A percentile compares a stretch with the other conserved stretches of the same genome.
Conservation (phyloP, 2,797 vertebrate genomes). For the Mionectes olivaceus region DNA sequence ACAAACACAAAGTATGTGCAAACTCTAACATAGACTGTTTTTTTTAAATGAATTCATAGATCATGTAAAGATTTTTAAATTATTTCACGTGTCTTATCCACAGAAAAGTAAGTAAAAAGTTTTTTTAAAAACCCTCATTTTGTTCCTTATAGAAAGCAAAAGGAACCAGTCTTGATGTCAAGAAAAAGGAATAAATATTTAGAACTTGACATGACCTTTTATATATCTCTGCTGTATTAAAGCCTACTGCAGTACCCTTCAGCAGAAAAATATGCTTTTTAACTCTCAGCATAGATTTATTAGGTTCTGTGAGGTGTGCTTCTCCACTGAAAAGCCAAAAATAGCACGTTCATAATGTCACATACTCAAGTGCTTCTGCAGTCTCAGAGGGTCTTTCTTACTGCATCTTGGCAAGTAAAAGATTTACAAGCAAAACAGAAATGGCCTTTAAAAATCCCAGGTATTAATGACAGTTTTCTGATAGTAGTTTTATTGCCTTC, state of each 20-base stretch:
- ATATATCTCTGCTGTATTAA: background rate
- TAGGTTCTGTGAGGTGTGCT: background rate
- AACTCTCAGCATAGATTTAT: slow-evolving; percentile 39
- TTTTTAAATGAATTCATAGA: background rate
- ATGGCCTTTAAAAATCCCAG: slow-evolving; percentile 37
- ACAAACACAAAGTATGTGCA: background rate
- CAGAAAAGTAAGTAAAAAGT: background rate
- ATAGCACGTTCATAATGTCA: slow-evolving; percentile 34
- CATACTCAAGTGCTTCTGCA: background rate
- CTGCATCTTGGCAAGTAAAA: slow-evolving; percentile 35
- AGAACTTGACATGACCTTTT: background rate
- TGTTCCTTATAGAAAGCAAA: background rate
- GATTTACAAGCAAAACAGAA: slow-evolving; percentile 51
- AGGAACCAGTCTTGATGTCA: background rate
- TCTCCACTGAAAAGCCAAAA: background rate
- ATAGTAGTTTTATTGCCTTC: slow-evolving; percentile 41
- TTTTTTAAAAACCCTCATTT: accelerated
- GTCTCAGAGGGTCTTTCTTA: slow-evolving; percentile 59
- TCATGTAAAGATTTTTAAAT: background rate
- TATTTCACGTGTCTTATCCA: background rate
- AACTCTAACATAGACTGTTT: background rate
- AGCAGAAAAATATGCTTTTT: slow-evolving; percentile 34
- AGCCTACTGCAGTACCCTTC: background rate
- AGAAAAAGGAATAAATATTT: slow-evolving; percentile 22
- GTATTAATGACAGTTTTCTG: slow-evolving; percentile 58